Conservation (phyloP, 2,113 vertebrate genomes). For the Pipa parva region DNA sequence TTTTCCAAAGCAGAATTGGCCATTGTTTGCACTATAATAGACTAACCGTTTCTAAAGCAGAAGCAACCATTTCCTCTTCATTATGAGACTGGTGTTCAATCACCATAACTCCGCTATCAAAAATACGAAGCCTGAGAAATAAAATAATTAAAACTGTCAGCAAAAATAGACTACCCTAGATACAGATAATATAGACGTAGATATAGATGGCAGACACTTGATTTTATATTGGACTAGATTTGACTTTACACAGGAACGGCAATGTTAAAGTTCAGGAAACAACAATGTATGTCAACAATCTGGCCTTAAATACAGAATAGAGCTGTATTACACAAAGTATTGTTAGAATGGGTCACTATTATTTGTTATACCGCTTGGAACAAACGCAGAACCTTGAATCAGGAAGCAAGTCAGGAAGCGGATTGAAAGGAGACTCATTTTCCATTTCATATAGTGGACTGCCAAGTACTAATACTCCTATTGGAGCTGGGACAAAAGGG, state of each 20-base stretch:
- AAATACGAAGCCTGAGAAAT: conserved; percentile 79
- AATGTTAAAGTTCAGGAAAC: too few species aligned
- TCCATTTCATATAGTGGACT: not conserved
- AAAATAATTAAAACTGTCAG: conserved; percentile 2
- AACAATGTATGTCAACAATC: too few species aligned
- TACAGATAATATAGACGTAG: too few species aligned
- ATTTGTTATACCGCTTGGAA: conserved; percentile 13
- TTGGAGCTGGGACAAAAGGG: conserved; percentile 2
- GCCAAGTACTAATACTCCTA: not conserved
- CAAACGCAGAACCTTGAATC: not conserved
- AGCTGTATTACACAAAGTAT: too few species aligned
- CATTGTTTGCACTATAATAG: conserved; percentile 28
- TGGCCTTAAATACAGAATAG: too few species aligned
- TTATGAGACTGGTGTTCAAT: conserved; percentile 96
- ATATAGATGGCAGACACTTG: too few species aligned
- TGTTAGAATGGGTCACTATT: not conserved
- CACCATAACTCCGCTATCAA: conserved; percentile 98
- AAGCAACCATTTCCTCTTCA: conserved; percentile 96
- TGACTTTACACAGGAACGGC: too few species aligned
- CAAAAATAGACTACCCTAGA: too few species aligned
- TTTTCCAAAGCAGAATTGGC: too few species aligned
- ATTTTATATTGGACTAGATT: too few species aligned
- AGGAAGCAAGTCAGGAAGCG: conserved; percentile 12
- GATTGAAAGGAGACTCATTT: not conserved
- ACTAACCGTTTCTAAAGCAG: conserved; percentile 86